Evolutionary conservation across 2,888 invertebrate genomes (phyloP).

Genomic region (Lagria hirta): DNA sequence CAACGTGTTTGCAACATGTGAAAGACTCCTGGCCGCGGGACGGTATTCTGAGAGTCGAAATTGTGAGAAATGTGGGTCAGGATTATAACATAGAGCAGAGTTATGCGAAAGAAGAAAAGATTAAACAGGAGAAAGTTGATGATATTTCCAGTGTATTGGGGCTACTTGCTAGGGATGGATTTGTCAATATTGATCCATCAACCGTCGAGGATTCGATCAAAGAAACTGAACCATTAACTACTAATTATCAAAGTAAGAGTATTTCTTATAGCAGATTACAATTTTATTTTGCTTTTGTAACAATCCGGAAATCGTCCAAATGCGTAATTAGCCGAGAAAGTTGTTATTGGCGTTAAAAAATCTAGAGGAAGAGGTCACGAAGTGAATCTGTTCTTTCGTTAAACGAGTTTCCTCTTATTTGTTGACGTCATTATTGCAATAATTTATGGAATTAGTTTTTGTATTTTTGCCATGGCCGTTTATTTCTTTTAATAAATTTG

Average conservation of each 20-base stretch:
- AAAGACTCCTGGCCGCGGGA: constrained; percentile 91
- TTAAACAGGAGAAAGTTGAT: constrained; percentile 66
- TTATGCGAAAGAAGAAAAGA: constrained; percentile 77
- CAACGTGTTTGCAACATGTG: constrained; percentile 88
- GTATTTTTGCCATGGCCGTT: no score
- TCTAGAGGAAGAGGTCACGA: no score
- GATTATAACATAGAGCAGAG: constrained; percentile 78
- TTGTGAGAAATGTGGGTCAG: constrained; percentile 68
- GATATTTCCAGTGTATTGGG: constrained; percentile 64
- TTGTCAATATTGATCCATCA: constrained; percentile 69
- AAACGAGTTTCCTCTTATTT: constrained; percentile 2
- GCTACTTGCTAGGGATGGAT: constrained; percentile 67
- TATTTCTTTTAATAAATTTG: no score
- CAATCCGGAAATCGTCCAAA: constrained; percentile 1
- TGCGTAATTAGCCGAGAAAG: constrained; percentile 1
- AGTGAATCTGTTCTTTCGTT: constrained; percentile 1
- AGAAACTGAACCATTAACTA: constrained; percentile 47
- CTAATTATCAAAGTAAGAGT: constrained; percentile 35
- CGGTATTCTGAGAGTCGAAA: constrained; percentile 92
- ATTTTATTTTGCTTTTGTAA: no score
- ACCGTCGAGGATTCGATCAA: constrained; percentile 58
- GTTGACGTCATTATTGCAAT: no score
- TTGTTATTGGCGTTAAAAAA: not conserved
- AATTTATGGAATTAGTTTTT: no score
- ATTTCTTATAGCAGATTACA: not conserved